Base-by-base conservation (phyloP, 2,888 invertebrate species). In the Drosophila cracens region DNA sequence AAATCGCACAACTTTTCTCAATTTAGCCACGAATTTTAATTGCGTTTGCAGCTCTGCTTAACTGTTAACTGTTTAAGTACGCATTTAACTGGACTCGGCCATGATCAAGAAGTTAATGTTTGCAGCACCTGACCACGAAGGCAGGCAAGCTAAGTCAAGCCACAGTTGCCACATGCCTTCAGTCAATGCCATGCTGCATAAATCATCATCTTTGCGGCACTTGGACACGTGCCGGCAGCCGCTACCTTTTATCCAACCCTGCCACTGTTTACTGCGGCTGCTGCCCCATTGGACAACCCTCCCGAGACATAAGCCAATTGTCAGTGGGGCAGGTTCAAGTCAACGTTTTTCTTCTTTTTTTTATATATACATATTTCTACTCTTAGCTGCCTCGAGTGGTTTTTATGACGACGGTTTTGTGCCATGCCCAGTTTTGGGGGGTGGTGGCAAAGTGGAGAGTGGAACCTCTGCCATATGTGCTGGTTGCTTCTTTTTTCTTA, bases 261-360 rank as follows among this genome's bases (percentile, higher is more conserved):
- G 34, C 25, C 7, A n/a, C 8, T 16, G 11, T 25, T 46, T 43
- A 16, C 40, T 56, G 7, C 63, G 38, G 21, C n/a, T 18, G 49
- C 33, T 29, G 29, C 36, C 40, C 54, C 33, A 52, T 52, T 27
- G 38, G 21, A 33, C 54, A 68, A 54, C 58, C 67, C 61, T 57
- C 53, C 33, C 56, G 74, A 57, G 70, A 76, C 84, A 62, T 79
- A 89, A 89, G 89, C 81, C 89, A 89, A 87, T 87, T 87, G 87
- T 87, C 89, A 84, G 87, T 87, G 87, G 85, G 87, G 85, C 89
- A 87, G 87, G 87, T 89, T 87, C 81, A 83, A 77, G 87, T 61
- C 66, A 74, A 81, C 76, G 60, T 68, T 76, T 80, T 60, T 36
- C 62, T 62, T 68, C 25, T 25, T 25, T 2, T 25, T 16, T 53